Evolutionary conservation across 2,113 vertebrate species (phyloP), one percentile per base, ranked within the genome.

Genomic region (Saccopteryx leptura): DNA sequence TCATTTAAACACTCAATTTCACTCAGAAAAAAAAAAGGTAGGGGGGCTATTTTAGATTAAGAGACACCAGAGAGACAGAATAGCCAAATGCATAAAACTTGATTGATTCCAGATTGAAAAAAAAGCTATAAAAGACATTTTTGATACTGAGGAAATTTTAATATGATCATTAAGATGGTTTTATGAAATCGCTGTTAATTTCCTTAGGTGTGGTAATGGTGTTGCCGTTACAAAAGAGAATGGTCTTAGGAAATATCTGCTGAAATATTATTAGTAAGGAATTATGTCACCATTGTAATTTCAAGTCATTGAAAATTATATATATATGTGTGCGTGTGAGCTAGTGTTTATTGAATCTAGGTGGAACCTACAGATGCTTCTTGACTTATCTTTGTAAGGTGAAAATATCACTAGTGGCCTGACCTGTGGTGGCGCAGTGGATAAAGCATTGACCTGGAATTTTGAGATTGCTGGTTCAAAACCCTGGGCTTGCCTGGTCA

Each of bases 91-190:
- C 31, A 71, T 48, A 71, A 65, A 82, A 58, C 54, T 71, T 54
- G 69, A 60, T 65, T 56, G 86, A 91, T 69, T 79, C 50, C 61
- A 74, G 63, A 75, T 39, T 74, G 39, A 63, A 90, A 88, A 90
- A 76, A 80, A 18, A 82, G 18, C 33, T 31, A 24, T 9, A 9
- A 33, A 83, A 82, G 48, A 60, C 8, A 26, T 54, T 82, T 78
- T 76, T 63, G 79, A 85, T 33, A 50, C 46, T 52, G 33, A 31
- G 52, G 13, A 89, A 80, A 76, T 80, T 91, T 75, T 86, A 85
- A 84, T 61, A 72, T 33, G 75, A 90, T 72, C 48, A 33, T 88
- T 78, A 71, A 71, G 48, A 54, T 86, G 61, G 54, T 58, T 54
- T 33, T 82, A 71, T 24, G 50, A 7, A 88, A 66, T 52, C 68